Percentiles rank a stretch among this genome's conserved stretches.
These are phyloP conservation scores for Phrynocephalus versicolor DNA, from an alignment of 2,113 vertebrate species.

Conservation along the genomic window DNA sequence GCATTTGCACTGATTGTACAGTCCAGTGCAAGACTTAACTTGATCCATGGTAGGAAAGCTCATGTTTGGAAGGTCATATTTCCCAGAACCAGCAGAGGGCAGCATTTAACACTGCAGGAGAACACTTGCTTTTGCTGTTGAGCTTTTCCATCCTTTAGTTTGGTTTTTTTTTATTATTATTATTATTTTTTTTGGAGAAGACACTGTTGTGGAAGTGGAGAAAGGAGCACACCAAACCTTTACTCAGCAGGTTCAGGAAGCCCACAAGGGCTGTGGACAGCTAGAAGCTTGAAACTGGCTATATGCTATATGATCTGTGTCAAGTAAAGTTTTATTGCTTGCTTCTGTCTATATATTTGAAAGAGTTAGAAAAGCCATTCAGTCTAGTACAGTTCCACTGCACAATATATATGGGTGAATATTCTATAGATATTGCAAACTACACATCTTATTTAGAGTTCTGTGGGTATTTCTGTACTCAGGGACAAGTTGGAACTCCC, in stretches of 20 bases:
- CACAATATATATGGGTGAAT: background rate
- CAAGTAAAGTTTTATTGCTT: background rate
- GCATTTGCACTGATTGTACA: background rate
- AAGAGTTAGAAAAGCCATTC: background rate
- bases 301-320: background rate
- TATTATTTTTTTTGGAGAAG: background rate
- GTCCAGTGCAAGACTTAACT: background rate
- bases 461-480: background rate
- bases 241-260: background rate
- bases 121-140: background rate
- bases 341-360: background rate
- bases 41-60: background rate
- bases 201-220: background rate
- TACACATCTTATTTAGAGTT: background rate
- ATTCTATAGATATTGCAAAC: background rate
- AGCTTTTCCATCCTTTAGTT: background rate
- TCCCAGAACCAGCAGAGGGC: slow-evolving; percentile 6
- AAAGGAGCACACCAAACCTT: background rate
- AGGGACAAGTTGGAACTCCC: background rate
- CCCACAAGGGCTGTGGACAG: background rate
- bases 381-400: background rate
- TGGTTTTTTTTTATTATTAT: too few relatives aligned
- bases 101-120: background rate
- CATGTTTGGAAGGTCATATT: background rate
- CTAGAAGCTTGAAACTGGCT: background rate